Evolutionary conservation across 2,888 invertebrate genomes (phyloP).

Genomic region (Trachelus stipa): DNA sequence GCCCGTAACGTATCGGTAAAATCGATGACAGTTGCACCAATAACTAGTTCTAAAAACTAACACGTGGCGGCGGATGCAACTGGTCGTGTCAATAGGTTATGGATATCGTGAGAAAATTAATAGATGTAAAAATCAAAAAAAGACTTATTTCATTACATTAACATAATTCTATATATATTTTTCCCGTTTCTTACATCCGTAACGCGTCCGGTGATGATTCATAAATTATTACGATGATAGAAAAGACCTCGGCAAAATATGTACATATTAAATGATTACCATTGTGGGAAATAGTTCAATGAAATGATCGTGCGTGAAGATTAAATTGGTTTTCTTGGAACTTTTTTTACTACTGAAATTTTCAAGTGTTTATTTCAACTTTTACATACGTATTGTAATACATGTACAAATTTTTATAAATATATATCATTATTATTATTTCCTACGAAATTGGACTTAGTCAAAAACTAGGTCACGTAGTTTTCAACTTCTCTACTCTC

Average conservation of each 20-base stretch:
- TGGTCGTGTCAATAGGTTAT: background rate
- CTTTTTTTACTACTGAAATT: background rate
- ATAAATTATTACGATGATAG: background rate
- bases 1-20: conserved; percentile 19
- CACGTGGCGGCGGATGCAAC: conserved; percentile 8
- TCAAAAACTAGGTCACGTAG: background rate
- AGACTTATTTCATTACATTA: background rate
- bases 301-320: background rate
- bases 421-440: background rate
- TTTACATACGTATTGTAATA: background rate
- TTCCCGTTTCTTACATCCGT: background rate
- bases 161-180: background rate
- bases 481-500: background rate
- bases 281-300: background rate
- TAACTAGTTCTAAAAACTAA: background rate
- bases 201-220: background rate
- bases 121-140: background rate
- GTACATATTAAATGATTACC: background rate
- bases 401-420: background rate
- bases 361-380: background rate
- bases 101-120: background rate
- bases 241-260: background rate
- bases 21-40: background rate
- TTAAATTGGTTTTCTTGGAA: background rate
- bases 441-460: background rate